Percentiles rank a stretch among this genome's conserved stretches.
phyloP scores from a whole-genome alignment of 2,113 vertebrate genomes.

The Hystrix cristata region DNA sequence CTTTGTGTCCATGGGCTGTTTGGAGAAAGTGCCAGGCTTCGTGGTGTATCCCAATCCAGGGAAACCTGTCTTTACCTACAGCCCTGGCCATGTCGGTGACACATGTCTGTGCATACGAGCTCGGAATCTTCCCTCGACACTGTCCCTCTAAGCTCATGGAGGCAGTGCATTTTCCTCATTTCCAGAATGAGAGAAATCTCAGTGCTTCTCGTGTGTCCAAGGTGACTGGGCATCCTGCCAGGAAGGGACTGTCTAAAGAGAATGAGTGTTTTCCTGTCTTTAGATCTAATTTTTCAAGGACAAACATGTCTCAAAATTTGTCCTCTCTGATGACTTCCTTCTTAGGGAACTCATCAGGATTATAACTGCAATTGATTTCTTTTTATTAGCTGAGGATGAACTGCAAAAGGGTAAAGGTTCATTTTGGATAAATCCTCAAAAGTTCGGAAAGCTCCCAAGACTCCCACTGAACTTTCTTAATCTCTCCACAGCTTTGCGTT shows the following conservation, averaged over 20 bases:
- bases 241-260: not conserved
- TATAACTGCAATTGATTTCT: conserved; percentile 74
- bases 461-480: conserved; percentile 76
- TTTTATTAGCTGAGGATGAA: conserved; percentile 76
- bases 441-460: conserved; percentile 78
- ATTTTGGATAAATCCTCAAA: conserved; percentile 75
- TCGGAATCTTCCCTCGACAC: not conserved
- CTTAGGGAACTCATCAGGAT: conserved; percentile 58
- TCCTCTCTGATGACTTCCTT: conserved; percentile 61
- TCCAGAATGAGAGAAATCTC: not conserved
- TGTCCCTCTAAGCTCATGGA: not conserved
- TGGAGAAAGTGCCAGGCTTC: not conserved
- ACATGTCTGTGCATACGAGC: not conserved
- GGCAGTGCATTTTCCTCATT: not conserved
- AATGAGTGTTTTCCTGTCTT: conserved; percentile 6
- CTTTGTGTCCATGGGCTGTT: not conserved
- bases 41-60: not conserved
- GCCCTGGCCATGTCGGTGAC: not conserved
- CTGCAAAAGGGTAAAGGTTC: conserved; percentile 72
- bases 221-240: not conserved
- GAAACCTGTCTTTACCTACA: not conserved
- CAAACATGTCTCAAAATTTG: not conserved
- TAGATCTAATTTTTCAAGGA: conserved; percentile 58
- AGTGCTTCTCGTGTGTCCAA: not conserved
- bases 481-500: conserved; percentile 50